Base-by-base conservation (phyloP, 2,113 vertebrate species). In the Neogobius melanostomus region DNA sequence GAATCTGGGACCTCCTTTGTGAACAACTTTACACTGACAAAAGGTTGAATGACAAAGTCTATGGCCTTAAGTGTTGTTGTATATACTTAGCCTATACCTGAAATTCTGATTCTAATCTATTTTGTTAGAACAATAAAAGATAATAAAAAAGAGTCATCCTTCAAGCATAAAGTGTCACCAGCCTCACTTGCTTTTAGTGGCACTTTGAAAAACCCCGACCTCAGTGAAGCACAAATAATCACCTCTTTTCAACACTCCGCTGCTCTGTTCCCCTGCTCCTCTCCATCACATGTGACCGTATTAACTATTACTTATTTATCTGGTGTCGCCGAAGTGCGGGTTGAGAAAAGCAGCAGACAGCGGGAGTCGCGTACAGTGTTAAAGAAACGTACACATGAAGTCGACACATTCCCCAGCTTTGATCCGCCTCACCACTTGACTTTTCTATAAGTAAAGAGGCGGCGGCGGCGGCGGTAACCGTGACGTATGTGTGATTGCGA, bases 151-250 rank as follows among this genome's bases (percentile, higher is more conserved):
- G 3, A 36, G 28, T 36, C 28, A 36, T 36, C 28, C 28, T 36
- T 36, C 51, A 79, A 47, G 67, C 61, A 71, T 81, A 79, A 75
- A 90, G 87, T 85, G 89, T 89, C 88, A 90, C 53, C 77, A 88
- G 85, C 87, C 87, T 91, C 87, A 85, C 87, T 79, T 91, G 91
- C 88, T 92, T 91, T 91, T 92, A 91, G 91, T 86, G 85, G 86
- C 88, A 89, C 89, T 90, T 91, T 91, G 85, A 88, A 88, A 90
- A 89, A 89, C 83, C 86, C 53, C 91, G 86, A 91, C 84, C 88
- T 88, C 89, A 90, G 80, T 87, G 82, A 83, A 91, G 89, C 89
- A 91, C 91, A 87, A 88, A 88, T 84, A 91, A 91, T 93, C 81
- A 86, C 17, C 81, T 86, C 77, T 80, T 88, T 88, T 82, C 88